Base-by-base conservation (phyloP, 2,888 invertebrate genomes). In the Gymnocheta viridis region DNA sequence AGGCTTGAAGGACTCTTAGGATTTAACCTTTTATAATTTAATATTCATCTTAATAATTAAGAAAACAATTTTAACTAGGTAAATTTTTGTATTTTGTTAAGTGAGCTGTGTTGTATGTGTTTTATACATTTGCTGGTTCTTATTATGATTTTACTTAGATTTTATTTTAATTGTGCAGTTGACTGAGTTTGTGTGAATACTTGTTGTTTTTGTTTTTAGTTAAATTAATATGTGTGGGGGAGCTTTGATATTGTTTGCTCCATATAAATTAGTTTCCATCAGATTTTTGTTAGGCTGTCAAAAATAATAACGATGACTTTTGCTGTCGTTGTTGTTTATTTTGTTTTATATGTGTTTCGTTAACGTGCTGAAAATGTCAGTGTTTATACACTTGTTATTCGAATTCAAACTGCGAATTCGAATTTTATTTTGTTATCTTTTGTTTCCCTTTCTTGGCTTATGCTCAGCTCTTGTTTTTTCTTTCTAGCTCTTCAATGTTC, bases 371-470 rank as follows among this genome's bases (percentile, higher is more conserved):
- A 81, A 60, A 69, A 67, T 66, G 41, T 67, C 54, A 64, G 70
- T 69, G 51, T 80, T 73, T 66, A 66, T 66, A 64, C 62, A 72
- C 64, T 79, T 80, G 38, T 67, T 81, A 44, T 67, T 81, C 81
- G 74, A 74, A 74, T 60, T 74, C 44, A 4, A 24, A 49, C 1
- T 58, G 29, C 44, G 67, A 81, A 76, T 62, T 79, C 54, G 79
- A 72, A 79, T n/a, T 54, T 47, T 66, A 35, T 32, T n/a, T 62
- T 29, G 47, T 35, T 74, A n/a, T 35, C 10, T 19, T 69, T 49
- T 49, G 24, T 74, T 19, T 49, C 74, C 4, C n/a, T 73, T 73
- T 62, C 24, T n/a, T 27, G 7, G 6, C 51, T 66, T 32, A 10
- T 60, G 38, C 35, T 51, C 56, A 22, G 66, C 72, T 77, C 58